A percentile compares a stretch with the other conserved stretches of the same genome.
These are phyloP conservation scores for Xiphorhynchus erythropygius DNA, from an alignment of 2,797 vertebrate genomes.

Conservation along the genomic window DNA sequence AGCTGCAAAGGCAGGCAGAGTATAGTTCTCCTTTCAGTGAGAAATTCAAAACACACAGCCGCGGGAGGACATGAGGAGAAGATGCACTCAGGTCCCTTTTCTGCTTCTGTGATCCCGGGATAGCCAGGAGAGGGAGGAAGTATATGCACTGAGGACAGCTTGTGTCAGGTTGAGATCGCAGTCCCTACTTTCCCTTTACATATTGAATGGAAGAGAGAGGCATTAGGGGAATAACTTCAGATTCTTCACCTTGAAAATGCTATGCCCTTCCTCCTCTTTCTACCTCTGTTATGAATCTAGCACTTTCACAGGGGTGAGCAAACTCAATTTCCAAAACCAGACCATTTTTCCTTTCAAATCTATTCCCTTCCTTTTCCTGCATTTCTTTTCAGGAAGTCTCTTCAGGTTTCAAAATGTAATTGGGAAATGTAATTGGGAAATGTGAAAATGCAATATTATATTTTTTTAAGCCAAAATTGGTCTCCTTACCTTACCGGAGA, in stretches of 20 bases:
- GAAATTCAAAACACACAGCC: not conserved
- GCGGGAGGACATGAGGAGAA: not conserved
- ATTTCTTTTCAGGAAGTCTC: not conserved
- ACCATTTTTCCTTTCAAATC: not conserved
- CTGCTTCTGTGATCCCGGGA: not conserved
- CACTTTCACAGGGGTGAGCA: not conserved
- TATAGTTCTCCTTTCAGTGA: not conserved
- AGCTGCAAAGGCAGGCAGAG: not conserved
- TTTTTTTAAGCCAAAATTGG: not conserved
- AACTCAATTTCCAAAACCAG: not conserved
- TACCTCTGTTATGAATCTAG: not conserved
- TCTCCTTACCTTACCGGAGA: conserved; percentile 1
- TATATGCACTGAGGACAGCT: not conserved
- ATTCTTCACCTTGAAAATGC: not conserved
- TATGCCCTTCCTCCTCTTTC: not conserved
- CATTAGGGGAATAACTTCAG: not conserved
- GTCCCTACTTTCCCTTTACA: not conserved
- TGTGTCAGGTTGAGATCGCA: not conserved
- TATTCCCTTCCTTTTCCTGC: not conserved
- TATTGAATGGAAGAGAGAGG: not conserved
- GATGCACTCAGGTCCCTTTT: not conserved
- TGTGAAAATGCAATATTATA: not conserved
- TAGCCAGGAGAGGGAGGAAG: not conserved
- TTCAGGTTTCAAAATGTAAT: not conserved
- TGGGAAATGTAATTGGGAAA: not conserved